Evolutionary conservation across 2,113 vertebrate genomes (phyloP), one percentile per base, ranked within the genome.

Genomic region (Poecile atricapillus): DNA sequence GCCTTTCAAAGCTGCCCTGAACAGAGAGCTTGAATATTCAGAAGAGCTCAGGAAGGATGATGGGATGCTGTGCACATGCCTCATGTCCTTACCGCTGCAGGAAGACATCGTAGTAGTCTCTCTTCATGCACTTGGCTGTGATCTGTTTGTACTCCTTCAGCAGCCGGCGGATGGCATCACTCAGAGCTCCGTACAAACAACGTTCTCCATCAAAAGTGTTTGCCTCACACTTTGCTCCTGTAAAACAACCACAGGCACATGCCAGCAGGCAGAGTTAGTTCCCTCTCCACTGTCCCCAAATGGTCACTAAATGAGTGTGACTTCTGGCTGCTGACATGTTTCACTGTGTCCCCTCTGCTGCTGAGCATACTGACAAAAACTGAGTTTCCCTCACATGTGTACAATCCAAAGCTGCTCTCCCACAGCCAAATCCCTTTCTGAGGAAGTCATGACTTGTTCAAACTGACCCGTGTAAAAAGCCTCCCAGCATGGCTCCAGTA

Each of bases 151-250:
- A 99, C 28, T 99, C 99, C 28, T 98, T 99, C 90, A 99, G 97
- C 65, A 99, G 97, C 14, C 98, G 98, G 25, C 98, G 98, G 91
- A 99, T 99, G 49, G 98, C 96, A 33, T 99, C 99, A 0, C 97
- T 99, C 95, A 99, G 96, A 5, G 99, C 99, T 43, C 99, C 99
- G 2, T 99, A 99, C 81, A 99, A 97, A 86, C 99, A 99, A 27
- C 99, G 98, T 19, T 99, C 99, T 1, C 99, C 99, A 44, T 99
- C 99, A 71, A 99, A 99, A 5, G 99, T 99, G 98, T 99, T 99
- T 84, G 98, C 99, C 94, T 99, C 99, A 71, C 99, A 99, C 96
- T 98, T 99, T 3, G 99, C 99, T 74, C 99, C 99, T 99, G 95
- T 33, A 74, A 62, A 59, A 47, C 13, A 18, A 41, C 11, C 69